Evolutionary conservation across 1,140 invertebrate species (phyloP).

Genomic region (Hermetia illucens): DNA sequence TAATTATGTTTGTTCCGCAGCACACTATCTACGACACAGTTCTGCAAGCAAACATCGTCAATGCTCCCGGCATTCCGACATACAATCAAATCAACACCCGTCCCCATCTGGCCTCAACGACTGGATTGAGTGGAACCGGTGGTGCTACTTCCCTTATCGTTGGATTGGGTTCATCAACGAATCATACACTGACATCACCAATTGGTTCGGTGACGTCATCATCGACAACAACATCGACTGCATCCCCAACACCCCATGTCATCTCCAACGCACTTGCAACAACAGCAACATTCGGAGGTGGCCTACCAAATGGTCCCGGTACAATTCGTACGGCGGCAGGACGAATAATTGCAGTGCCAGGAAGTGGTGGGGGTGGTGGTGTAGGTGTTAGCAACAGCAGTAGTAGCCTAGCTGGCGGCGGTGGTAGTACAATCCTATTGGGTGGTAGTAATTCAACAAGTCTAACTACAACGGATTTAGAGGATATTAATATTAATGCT

Average conservation of each 20-base stretch:
- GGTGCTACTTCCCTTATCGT: too few species aligned
- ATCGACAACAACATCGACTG: conserved; percentile 8
- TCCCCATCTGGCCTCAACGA: conserved; percentile 20
- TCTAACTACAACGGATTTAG: conserved; percentile 24
- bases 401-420: conserved; percentile 11
- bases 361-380: not conserved
- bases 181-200: too few species aligned
- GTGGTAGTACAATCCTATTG: not conserved
- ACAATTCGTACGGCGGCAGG: conserved; percentile 12
- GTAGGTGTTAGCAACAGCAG: conserved; percentile 13
- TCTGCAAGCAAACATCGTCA: conserved; percentile 1
- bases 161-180: too few species aligned
- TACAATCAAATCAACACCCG: conserved; percentile 26
- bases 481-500: conserved; percentile 29
- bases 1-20: too few species aligned
- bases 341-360: conserved; percentile 11
- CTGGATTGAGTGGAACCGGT: conserved; percentile 16
- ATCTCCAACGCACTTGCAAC: not conserved
- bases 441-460: conserved; percentile 13
- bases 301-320: not conserved
- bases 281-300: not conserved
- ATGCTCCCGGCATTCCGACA: conserved; percentile 14
- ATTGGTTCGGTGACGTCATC: conserved; percentile 21
- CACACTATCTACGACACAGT: not conserved
- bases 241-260: conserved; percentile 8